Base-by-base conservation (phyloP, 2,888 invertebrate species). In the Bembecia ichneumoniformis region DNA sequence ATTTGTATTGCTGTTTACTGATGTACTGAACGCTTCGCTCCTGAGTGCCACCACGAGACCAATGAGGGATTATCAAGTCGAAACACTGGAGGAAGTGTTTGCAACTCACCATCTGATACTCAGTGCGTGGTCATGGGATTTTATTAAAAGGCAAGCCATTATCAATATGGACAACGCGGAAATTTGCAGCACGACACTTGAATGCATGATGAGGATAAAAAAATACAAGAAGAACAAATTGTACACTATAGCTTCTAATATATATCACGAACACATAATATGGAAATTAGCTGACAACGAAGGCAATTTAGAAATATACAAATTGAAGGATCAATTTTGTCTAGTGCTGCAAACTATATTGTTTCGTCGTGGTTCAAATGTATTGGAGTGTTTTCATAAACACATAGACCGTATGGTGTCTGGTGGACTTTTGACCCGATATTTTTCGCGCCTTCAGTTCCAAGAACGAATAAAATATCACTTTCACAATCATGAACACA, bases 301-400 rank as follows among this genome's bases (percentile, higher is more conserved):
- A n/a, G 66, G 68, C 9, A 47, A 55, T 35, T 15, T 49, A 46
- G 13, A 50, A 16, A 11, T 63, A 10, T 64, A 65, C n/a, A 50
- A n/a, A 34, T 46, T 71, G 28, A 55, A 55, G 3, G 58, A 62
- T 28, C 52, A 65, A 0, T 49, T 57, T n/a, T 3, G 1, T 1
- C 52, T 48, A 13, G 15, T 61, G 10, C 53, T 56, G 47, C 58
- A 62, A 48, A 62, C 66, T 0, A 34, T 68, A 35, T 63, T 58
- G 47, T 64, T 72, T 28, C 62, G 69, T 3, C 62, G 66, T 14
- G 74, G 73, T 4, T 73, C 74, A 14, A 51, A 49, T 13, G 51
- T 58, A 10, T 43, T 47, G 2, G 50, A 55, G 51, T 34, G 54
- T 9, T 45, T 57, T 40, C 47, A 58, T 48, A 51, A 54, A 51